Base-by-base conservation (phyloP, 2,113 vertebrate species). In the Chloropsis hardwickii region DNA sequence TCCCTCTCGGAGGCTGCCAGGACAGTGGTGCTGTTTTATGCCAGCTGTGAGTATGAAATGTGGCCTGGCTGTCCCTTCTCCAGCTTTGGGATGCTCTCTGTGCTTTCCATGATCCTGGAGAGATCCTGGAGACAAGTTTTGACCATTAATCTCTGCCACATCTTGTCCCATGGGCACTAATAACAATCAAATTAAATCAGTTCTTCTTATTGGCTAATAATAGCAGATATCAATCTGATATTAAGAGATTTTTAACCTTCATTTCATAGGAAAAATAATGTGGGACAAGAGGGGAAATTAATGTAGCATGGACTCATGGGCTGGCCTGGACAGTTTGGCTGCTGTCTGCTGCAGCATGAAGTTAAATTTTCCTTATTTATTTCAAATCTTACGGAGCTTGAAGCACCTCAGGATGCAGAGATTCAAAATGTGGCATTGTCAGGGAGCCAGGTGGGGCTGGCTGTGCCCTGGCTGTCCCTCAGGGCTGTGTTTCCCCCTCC, bases 1-100 rank as follows among this genome's bases (percentile, higher is more conserved):
- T 94, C 97, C 76, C 94, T 99, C 29, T 44, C 70, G 4, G 81
- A 95, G 74, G 81, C 97, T 78, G 86, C 95, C 76, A 93, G 72
- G 81, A 97, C 96, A 2, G 97, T 98, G 94, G 98, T 98, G 90
- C 98, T 99, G 65, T 99, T 99, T 93, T 99, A 99, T 90, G 97
- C 98, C 93, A 98, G 97, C 95, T 99, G 99, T 99, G 94, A 99
- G 99, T 98, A 96, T 73, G 60, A 48, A 14, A 33, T 6, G 6
- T 9, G 86, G 40, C 37, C 37, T 31, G 45, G 27, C 25, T 45
- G 33, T 22, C 7, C 9, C 27, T 92, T 33, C n/a, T 54, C 17
- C 18, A 9, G 4, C 19, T 64, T 33, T 64, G 37, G 3, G 2
- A 19, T 65, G 53, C 33, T 81, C 39, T 14, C 51, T 19, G 0